These are phyloP conservation scores for Polydrusus cervinus DNA, from an alignment of 2,888 invertebrate genomes.

Conservation along the genomic window DNA sequence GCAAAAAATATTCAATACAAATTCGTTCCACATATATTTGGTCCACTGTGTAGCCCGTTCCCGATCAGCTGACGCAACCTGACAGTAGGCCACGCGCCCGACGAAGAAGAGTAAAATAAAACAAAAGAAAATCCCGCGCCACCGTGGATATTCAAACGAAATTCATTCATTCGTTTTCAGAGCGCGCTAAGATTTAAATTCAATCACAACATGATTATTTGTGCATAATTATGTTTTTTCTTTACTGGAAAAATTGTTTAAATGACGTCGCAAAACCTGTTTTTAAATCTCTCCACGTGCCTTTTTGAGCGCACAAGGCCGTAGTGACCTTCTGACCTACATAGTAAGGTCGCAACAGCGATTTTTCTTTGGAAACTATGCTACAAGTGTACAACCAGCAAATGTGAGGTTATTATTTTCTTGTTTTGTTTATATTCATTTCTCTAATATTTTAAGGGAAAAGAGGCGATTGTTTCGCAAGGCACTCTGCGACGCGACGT, in stretches of 20 bases:
- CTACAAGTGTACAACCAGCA: slow-evolving; percentile 46
- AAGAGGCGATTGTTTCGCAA: slow-evolving; percentile 12
- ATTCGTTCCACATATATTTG: slow-evolving; percentile 14
- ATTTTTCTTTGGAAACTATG: slow-evolving; percentile 33
- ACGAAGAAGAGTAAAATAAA: slow-evolving; percentile 34
- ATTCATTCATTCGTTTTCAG: slow-evolving; percentile 4
- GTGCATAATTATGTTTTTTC: slow-evolving; percentile 6
- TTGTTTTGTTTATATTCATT: slow-evolving; percentile 45
- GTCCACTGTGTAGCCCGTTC: slow-evolving; percentile 25
- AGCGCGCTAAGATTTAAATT: slow-evolving; percentile 10
- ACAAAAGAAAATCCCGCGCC: slow-evolving; percentile 43
- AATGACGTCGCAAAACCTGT: slow-evolving; percentile 38
- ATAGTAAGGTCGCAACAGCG: slow-evolving; percentile 51
- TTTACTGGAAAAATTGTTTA: slow-evolving; percentile 12
- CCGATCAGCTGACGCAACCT: slow-evolving; percentile 51
- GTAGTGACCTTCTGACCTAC: slow-evolving; percentile 55
- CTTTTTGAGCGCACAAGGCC: slow-evolving; percentile 51
- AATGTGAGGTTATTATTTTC: slow-evolving; percentile 53
- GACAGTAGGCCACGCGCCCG: slow-evolving; percentile 46
- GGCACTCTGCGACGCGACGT: slow-evolving; percentile 45
- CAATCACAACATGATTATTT: not conserved
- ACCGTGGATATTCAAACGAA: slow-evolving; percentile 10
- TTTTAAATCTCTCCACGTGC: slow-evolving; percentile 52
- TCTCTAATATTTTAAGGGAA: not conserved
- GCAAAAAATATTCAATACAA: too few relatives aligned